Evolutionary conservation across 1,140 invertebrate genomes (phyloP), one percentile per base, ranked within the genome.

Genomic region (Cotesia typhae): DNA sequence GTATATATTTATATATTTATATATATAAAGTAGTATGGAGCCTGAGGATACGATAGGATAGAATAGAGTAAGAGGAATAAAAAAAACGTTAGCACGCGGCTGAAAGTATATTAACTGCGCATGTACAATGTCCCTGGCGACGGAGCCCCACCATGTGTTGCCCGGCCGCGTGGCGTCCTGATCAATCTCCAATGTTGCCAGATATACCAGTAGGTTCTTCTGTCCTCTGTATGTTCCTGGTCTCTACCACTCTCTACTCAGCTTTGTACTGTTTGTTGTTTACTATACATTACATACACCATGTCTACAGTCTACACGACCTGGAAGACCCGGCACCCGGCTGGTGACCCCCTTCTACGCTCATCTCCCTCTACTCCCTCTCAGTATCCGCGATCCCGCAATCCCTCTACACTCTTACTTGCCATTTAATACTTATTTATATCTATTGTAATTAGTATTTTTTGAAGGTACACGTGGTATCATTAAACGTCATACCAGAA

Each of bases 91-190:
- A 80, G 80, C 82, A 82, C 82, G 83, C 80, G 82, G 81, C 73
- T 74, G 78, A 77, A 65, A 41, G 57, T 70, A 76, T 73, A 77
- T 75, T 73, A 80, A 63, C 14, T 76, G 78, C 83, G 83, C 84
- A 82, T 81, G 83, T 80, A 80, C 76, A 20, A 72, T 84, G 79
- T 83, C 80, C 82, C 82, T 80, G 78, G 83, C 74, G 78, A 75
- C 68, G 41, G 5, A 68, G 47, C 76, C 76, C 81, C 80, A 77
- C 79, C 79, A 75, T n/a, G 67, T 20, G 64, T 74, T 67, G 74
- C 80, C 75, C 79, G 82, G 84, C 85, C 85, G 84, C 84, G 84
- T 87, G 84, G 84, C 83, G 82, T 81, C 74, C 80, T 84, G 83
- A 86, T 86, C 85, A 87, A 85, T 86, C 68, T 66, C 73, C 72